A percentile compares a stretch with the other conserved stretches of the same genome.
Conservation (phyloP, 2,113 vertebrate genomes). For the Clarias macrocephalus region DNA sequence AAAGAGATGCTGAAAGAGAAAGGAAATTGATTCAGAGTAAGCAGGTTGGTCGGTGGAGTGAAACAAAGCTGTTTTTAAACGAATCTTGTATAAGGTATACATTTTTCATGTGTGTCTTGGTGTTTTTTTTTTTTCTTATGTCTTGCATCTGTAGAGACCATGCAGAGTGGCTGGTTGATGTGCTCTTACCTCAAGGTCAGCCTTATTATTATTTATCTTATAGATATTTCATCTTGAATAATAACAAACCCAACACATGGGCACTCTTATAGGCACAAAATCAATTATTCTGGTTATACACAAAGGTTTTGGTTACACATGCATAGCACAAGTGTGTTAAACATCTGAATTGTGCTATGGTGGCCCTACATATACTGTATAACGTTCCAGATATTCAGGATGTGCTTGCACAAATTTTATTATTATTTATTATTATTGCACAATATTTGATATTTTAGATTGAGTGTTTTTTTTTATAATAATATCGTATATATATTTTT, state of each 20-base stretch:
- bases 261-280: constrained; percentile 19
- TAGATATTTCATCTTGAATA: not conserved
- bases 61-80: not conserved
- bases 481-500: constrained; percentile 70
- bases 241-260: not conserved
- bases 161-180: constrained; percentile 96
- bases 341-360: not conserved
- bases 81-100: not conserved
- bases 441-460: no score
- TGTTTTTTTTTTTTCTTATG: constrained; percentile 38
- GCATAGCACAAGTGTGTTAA: constrained; percentile 7
- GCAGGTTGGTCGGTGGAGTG: not conserved
- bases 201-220: constrained; percentile 48
- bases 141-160: constrained; percentile 81
- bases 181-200: constrained; percentile 98
- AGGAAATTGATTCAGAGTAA: not conserved
- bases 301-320: not conserved
- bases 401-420: not conserved
- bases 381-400: not conserved
- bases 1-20: constrained; percentile 5
- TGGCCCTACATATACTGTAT: not conserved
- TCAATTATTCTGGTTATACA: not conserved
- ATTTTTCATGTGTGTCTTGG: constrained; percentile 15
- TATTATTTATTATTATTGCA: no score
- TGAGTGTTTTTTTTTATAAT: constrained; percentile 36